Evolutionary conservation across 2,797 vertebrate genomes (phyloP).

Genomic region (Echeneis naucrates): DNA sequence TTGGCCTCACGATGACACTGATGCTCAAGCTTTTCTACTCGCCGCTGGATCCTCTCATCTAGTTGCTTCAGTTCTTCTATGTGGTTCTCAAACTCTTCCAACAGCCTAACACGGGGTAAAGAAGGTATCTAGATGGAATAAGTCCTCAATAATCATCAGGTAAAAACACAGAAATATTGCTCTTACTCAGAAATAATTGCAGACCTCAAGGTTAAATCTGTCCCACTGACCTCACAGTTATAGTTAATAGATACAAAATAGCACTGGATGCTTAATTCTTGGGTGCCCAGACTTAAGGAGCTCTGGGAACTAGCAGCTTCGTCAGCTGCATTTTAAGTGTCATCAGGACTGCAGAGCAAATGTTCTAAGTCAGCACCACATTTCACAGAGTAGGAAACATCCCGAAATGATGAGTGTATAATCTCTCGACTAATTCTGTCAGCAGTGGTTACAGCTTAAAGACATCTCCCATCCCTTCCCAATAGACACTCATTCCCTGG

Average conservation of each 20-base stretch:
- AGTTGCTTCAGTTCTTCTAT: constrained; percentile 97
- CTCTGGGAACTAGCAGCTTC: constrained; percentile 82
- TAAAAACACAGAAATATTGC: constrained; percentile 33
- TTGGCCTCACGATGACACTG: constrained; percentile 99
- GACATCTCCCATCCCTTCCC: constrained; percentile 84
- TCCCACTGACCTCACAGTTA: constrained; percentile 72
- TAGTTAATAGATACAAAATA: constrained; percentile 74
- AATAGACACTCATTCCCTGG: constrained; percentile 82
- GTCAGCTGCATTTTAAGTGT: constrained; percentile 88
- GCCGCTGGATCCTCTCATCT: constrained; percentile 97
- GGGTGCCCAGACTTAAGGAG: constrained; percentile 81
- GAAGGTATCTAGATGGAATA: constrained; percentile 12
- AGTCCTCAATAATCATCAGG: constrained; percentile 26
- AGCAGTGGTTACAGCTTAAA: constrained; percentile 86
- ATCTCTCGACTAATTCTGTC: constrained; percentile 89
- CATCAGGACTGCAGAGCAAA: constrained; percentile 84
- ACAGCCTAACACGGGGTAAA: constrained; percentile 83
- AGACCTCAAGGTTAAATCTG: constrained; percentile 69
- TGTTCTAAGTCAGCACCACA: constrained; percentile 87
- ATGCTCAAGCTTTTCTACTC: constrained; percentile 97
- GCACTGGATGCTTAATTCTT: constrained; percentile 75
- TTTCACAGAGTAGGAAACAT: constrained; percentile 85
- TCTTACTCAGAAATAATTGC: constrained; percentile 47
- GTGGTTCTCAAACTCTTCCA: constrained; percentile 98
- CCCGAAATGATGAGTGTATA: constrained; percentile 89